Evolutionary conservation across 2,888 invertebrate species (phyloP), one percentile per base, ranked within the genome.

Genomic region (Caenorhabditis sinica): DNA sequence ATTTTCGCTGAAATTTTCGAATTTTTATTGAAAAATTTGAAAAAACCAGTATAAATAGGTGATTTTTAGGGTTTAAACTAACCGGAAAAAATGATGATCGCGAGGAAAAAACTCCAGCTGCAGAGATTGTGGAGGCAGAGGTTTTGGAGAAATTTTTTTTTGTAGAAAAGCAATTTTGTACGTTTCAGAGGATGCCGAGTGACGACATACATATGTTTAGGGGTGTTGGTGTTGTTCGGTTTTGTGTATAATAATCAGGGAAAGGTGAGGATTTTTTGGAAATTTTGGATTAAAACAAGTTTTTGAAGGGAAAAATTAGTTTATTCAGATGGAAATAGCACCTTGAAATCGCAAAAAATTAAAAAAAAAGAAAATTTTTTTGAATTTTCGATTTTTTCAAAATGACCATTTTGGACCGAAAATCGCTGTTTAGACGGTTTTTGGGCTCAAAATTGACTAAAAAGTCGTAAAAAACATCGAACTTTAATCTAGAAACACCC

Each of bases 71-170:
- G 66, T 43, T 33, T 68, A 74, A 68, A 72, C 83, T 51, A 20
- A 28, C 13, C n/a, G n/a, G n/a, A n/a, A n/a, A n/a, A n/a, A 33
- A 89, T 90, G 89, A 86, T 90, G 30, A 79, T 89, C 49, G 89
- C 87, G 71, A 68, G 91, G 25, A 87, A 86, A 60, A 85, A 86
- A 60, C 85, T 90, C 40, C 90, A 90, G 79, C 49, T 88, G 20
- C 88, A 88, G 40, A 63, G 91, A 49, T 74, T 89, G 43, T 88
- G 89, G 74, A 84, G 90, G 43, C 89, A 88, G 82, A 87, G 89
- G 91, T 90, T 40, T 60, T 60, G 68, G 3, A 56, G 66, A 66
- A 60, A 17, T 5, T 40, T 28, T 36, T 5, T 58, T 20, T 60
- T 20, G 17, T 72, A 15, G 43, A 9, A 49, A 60, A 68, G 25